Percentiles rank a stretch among this genome's conserved stretches.
phyloP scores from a whole-genome alignment of 30 jellyfish, hydroid and myxozoan genomes.

The Turritopsis dohrnii region DNA sequence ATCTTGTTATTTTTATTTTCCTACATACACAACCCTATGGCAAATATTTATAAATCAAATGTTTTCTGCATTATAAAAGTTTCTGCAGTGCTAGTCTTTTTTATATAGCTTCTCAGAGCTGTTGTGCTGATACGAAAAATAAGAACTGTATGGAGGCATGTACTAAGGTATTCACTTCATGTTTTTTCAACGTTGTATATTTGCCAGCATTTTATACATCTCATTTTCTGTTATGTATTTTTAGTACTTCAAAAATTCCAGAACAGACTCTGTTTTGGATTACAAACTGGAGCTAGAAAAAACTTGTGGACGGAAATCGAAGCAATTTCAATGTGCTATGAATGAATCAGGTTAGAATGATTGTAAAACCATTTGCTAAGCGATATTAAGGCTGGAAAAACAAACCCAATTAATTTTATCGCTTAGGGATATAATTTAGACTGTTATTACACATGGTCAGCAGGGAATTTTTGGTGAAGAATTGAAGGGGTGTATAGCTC shows the following conservation, averaged over 20 bases:
- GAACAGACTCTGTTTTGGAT: conserved; percentile 15
- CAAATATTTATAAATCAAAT: too few species aligned
- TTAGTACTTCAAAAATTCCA: conserved; percentile 24
- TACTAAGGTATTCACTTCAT: conserved; percentile 29
- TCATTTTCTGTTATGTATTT: neutral
- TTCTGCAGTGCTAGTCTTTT: too few species aligned
- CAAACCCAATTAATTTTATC: neutral
- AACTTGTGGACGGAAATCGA: conserved; percentile 29
- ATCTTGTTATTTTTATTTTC: too few species aligned
- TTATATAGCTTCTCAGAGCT: conserved; percentile 19
- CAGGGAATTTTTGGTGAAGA: too few species aligned
- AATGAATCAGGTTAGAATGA: conserved; percentile 4
- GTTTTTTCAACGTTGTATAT: too few species aligned
- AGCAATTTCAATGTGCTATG: conserved; percentile 25
- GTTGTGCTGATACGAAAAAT: conserved; percentile 15
- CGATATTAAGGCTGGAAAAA: neutral
- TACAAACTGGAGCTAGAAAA: neutral
- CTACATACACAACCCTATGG: too few species aligned
- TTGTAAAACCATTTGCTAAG: neutral
- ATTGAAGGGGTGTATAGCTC: too few species aligned
- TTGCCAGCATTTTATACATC: neutral
- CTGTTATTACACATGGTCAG: too few species aligned
- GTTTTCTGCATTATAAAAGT: too few species aligned
- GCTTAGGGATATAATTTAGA: too few species aligned
- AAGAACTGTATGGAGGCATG: conserved; percentile 21